phyloP scores from a whole-genome alignment of 2,888 invertebrate species.

The Mesochorus sp. region DNA sequence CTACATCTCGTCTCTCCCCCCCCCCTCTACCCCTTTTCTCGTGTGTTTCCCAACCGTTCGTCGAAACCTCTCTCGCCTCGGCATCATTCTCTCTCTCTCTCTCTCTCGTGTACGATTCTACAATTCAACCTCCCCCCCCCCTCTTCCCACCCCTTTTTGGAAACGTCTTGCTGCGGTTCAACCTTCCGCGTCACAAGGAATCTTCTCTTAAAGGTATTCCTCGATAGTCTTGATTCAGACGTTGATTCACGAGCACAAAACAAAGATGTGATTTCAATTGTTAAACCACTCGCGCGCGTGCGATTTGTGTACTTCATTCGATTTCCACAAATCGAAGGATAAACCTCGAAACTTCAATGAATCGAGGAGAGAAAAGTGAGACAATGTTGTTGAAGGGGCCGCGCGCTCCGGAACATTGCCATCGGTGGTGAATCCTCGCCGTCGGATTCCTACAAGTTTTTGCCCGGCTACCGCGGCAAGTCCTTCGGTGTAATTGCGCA shows the following conservation, averaged over 20 bases:
- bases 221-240: slow-evolving; percentile 54
- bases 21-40: slow-evolving; percentile 28
- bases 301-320: background rate
- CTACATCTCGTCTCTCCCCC: slow-evolving; percentile 61
- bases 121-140: slow-evolving; percentile 39
- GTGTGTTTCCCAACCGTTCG: slow-evolving; percentile 53
- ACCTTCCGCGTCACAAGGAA: slow-evolving; percentile 17
- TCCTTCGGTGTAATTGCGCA: no score
- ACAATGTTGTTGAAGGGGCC: background rate
- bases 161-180: slow-evolving; percentile 43
- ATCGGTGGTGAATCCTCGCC: background rate
- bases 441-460: background rate
- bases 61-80: slow-evolving; percentile 35
- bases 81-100: slow-evolving; percentile 26
- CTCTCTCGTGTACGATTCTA: slow-evolving; percentile 1
- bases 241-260: slow-evolving; percentile 41
- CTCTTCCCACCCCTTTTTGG: slow-evolving; percentile 47
- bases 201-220: slow-evolving; percentile 10
- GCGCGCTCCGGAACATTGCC: background rate
- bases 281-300: background rate
- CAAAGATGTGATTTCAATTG: slow-evolving; percentile 9
- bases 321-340: background rate
- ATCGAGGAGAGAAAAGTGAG: background rate
- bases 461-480: no score
- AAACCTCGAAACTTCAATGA: background rate